Evolutionary conservation across 2,113 vertebrate genomes (phyloP).

Genomic region (Forbesichthys agassizii): DNA sequence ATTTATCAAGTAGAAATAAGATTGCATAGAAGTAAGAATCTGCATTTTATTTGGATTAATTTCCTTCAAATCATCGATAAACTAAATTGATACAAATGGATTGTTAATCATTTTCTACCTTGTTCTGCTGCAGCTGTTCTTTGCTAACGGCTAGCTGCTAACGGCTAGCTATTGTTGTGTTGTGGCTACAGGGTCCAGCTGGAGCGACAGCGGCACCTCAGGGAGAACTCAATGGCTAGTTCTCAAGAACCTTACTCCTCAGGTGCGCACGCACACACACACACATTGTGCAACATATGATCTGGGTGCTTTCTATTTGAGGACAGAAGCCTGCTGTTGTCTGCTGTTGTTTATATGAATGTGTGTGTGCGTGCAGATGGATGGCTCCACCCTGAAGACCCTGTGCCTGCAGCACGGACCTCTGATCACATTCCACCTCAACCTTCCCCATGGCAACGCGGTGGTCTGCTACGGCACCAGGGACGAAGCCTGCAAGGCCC

Average conservation of each 20-base stretch:
- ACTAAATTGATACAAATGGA: too few species aligned
- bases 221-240: conserved; percentile 99
- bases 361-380: conserved; percentile 79
- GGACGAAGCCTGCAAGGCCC: conserved; percentile 98
- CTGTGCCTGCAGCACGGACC: conserved; percentile 99
- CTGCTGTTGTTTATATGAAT: neutral
- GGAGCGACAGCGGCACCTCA: conserved; percentile 94
- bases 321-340: too few species aligned
- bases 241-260: conserved; percentile 99
- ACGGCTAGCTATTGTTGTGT: too few species aligned
- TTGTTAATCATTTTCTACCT: too few species aligned
- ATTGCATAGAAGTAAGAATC: too few species aligned
- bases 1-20: too few species aligned
- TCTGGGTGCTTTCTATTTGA: too few species aligned
- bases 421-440: conserved; percentile 99
- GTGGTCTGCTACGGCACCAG: conserved; percentile 98
- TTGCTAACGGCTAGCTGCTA: too few species aligned
- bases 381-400: conserved; percentile 98
- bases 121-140: too few species aligned
- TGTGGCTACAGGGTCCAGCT: conserved; percentile 85
- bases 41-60: too few species aligned
- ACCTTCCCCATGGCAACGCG: conserved; percentile 96
- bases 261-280: conserved; percentile 74
- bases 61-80: too few species aligned
- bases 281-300: neutral